Conservation (phyloP, 2,113 vertebrate species). For the Crotalus tigris region DNA sequence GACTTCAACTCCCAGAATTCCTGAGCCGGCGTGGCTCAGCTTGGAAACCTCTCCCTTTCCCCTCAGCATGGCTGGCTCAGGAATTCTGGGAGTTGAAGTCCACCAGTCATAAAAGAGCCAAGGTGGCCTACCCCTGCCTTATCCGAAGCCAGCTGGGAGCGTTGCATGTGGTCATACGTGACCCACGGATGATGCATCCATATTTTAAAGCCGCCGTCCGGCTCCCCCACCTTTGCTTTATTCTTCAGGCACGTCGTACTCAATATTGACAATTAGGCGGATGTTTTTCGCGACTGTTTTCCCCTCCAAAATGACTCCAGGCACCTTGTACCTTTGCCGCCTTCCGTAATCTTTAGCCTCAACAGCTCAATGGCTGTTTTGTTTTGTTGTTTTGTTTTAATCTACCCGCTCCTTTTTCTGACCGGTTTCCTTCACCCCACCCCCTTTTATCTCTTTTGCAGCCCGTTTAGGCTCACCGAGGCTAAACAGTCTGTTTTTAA, state of each 20-base stretch:
- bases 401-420: constrained; percentile 32
- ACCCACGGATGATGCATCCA: too few species aligned
- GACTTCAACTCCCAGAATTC: too few species aligned
- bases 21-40: too few species aligned
- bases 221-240: not conserved
- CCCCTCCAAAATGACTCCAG: not conserved
- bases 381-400: constrained; percentile 14
- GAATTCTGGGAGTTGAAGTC: too few species aligned
- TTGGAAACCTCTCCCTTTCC: too few species aligned
- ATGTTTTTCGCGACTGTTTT: accelerated
- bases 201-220: not conserved
- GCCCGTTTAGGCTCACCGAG: constrained; percentile 37
- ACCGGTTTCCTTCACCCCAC: not conserved
- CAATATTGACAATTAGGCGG: not conserved
- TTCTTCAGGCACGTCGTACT: not conserved
- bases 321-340: constrained; percentile 16
- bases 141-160: too few species aligned
- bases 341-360: not conserved
- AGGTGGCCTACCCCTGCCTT: too few species aligned
- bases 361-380: not conserved
- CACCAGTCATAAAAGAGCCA: too few species aligned
- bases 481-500: constrained; percentile 48
- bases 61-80: too few species aligned
- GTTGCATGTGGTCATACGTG: too few species aligned
- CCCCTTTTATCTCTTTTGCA: constrained; percentile 19